Evolutionary conservation across 1,140 invertebrate species (phyloP), one percentile per base, ranked within the genome.

Genomic region (Drosophila varians): DNA sequence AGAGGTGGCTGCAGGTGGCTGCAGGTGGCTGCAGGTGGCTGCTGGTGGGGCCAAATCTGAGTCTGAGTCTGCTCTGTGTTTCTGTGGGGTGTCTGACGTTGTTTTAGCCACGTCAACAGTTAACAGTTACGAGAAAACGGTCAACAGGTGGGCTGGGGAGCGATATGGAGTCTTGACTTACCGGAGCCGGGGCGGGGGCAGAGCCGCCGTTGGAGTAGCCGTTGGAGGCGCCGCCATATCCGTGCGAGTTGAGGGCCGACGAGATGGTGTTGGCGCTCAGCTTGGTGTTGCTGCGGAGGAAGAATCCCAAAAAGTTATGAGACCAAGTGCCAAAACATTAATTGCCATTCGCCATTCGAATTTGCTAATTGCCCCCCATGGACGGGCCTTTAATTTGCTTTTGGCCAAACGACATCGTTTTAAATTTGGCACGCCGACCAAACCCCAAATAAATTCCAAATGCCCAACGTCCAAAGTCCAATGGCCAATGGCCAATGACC

Each of bases 221-320:
- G 57, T 88, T 64, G 26, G 60, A 64, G 60, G 11, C 77, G 52
- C 72, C 84, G 48, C 73, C 62, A 45, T 74, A 90, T 26, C 86
- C 84, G 36, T 91, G 90, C 23, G 84, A 69, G 69, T 42, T 90
- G 74, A 91, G 74, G 48, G 90, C 90, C 62, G 89, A 87, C 18
- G 90, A 90, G 57, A 91, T 91, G 51, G 90, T 91, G 40, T 36
- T 76, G 62, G 90, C 90, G 68, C 84, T 90, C 62, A 91, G 51
- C 74, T 91, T 91, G 53, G 90, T 90, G 38, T 90, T 90, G 6
- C 87, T 91, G 49, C n/a, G 21, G n/a, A 3, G 8, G 4, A 48
- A 76, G 57, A 2, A 46, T 16, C 2, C 21, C 0, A 40, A 58
- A n/a, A 61, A 18, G n/a, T 51, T 57, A 45, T 18, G 21, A 23